Conservation (phyloP, 2,888 invertebrate species). For the Clunio marinus region DNA sequence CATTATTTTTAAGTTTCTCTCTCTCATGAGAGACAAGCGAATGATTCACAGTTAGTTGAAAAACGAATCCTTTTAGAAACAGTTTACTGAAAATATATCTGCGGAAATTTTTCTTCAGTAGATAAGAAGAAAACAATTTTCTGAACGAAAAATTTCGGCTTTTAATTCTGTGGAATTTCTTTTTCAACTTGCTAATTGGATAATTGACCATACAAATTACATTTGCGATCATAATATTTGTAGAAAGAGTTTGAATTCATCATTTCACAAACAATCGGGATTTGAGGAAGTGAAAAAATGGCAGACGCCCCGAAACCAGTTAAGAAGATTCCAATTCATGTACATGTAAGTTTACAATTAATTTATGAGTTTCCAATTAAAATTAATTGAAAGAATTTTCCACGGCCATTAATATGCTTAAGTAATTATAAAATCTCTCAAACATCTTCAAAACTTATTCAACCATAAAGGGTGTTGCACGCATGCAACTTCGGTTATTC, state of each 20-base stretch:
- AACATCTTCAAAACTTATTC: no score
- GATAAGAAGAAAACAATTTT: neutral
- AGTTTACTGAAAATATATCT: neutral
- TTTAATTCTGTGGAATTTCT: no score
- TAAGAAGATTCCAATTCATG: constrained; percentile 92
- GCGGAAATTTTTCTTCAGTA: neutral
- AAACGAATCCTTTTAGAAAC: constrained; percentile 28
- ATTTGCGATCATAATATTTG: no score
- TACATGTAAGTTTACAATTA: constrained; percentile 75
- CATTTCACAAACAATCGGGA: neutral
- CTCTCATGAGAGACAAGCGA: constrained; percentile 1
- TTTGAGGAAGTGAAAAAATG: constrained; percentile 18
- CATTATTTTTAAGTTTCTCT: constrained; percentile 23
- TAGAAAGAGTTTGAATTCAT: no score
- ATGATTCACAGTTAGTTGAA: constrained; percentile 29
- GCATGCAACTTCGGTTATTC: no score
- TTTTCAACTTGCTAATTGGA: neutral
- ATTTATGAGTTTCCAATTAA: neutral
- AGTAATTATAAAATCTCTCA: no score
- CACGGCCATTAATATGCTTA: no score
- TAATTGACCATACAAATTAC: no score
- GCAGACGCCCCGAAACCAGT: constrained; percentile 63
- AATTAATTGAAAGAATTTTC: no score
- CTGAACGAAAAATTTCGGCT: no score
- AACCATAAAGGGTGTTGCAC: no score